phyloP scores from a whole-genome alignment of 2,113 vertebrate genomes.

The Cryptotis parvus region DNA sequence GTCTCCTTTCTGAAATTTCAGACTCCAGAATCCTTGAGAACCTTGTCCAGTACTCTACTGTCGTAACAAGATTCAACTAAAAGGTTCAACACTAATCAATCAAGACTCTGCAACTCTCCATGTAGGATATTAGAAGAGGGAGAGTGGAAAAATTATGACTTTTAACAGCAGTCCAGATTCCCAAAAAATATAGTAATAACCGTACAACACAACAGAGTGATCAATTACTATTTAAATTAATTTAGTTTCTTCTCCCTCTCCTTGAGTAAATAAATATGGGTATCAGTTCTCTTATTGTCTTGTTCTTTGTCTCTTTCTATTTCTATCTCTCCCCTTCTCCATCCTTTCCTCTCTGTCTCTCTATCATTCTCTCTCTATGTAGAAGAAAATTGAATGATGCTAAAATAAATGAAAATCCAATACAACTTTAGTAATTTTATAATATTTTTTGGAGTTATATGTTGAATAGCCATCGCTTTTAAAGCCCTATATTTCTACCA shows the following conservation, averaged over 20 bases:
- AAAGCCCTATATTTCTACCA: neutral
- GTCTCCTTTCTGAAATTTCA: slow-evolving; percentile 57
- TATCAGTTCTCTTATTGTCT: neutral
- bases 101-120: slow-evolving; percentile 83
- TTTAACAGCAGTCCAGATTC: slow-evolving; percentile 56
- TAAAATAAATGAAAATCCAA: slow-evolving; percentile 37
- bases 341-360: neutral
- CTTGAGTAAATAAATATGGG: slow-evolving; percentile 52
- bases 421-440: neutral
- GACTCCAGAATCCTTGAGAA: slow-evolving; percentile 72
- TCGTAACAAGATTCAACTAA: slow-evolving; percentile 81
- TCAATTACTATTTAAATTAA: too few species aligned
- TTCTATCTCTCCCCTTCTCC: too few species aligned
- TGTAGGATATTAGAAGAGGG: slow-evolving; percentile 66
- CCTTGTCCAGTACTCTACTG: slow-evolving; percentile 81
- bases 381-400: too few species aligned
- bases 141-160: slow-evolving; percentile 51
- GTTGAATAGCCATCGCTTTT: neutral
- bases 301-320: neutral
- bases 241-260: too few species aligned
- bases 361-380: too few species aligned
- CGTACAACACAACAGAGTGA: too few species aligned
- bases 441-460: neutral
- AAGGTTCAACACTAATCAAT: slow-evolving; percentile 87
- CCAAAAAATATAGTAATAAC: too few species aligned